Percentiles rank a stretch among this genome's conserved stretches.
These are phyloP conservation scores for Schizaphis graminum DNA, from an alignment of 2,888 invertebrate genomes.

Conservation along the genomic window DNA sequence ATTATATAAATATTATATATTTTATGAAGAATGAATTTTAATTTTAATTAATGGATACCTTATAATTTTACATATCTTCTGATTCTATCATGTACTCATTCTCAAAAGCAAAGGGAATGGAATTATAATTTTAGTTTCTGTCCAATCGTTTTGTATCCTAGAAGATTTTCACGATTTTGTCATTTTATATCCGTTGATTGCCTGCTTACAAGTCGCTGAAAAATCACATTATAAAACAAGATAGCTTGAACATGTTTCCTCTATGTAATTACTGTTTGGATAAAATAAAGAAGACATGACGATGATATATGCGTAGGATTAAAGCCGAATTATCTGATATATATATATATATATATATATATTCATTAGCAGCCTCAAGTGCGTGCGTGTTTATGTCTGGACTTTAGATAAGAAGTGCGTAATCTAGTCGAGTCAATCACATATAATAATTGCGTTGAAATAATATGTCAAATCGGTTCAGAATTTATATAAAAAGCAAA, in stretches of 20 bases:
- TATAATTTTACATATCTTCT: not conserved
- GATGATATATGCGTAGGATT: not conserved
- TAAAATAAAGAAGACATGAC: not conserved
- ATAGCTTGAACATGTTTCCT: not conserved
- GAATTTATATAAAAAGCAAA: not conserved
- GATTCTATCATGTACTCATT: not conserved
- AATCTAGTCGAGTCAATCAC: conserved; percentile 11
- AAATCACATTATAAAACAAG: not conserved
- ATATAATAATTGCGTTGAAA: not conserved
- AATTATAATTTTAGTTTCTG: not conserved
- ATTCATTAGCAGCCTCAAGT: not conserved
- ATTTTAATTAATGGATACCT: not conserved
- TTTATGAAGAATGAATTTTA: not conserved
- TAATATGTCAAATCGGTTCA: not conserved
- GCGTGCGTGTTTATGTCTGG: not conserved
- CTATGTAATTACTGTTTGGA: not conserved
- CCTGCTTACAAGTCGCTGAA: not conserved
- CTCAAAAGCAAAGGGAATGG: not conserved
- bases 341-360: not conserved
- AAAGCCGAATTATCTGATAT: not conserved
- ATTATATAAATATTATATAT: not conserved
- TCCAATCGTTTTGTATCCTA: not conserved
- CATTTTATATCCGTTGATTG: not conserved
- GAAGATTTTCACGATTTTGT: not conserved
- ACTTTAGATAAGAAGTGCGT: not conserved